Evolutionary conservation across 2,113 vertebrate genomes (phyloP), one percentile per base, ranked within the genome.

Genomic region (Upupa epops): DNA sequence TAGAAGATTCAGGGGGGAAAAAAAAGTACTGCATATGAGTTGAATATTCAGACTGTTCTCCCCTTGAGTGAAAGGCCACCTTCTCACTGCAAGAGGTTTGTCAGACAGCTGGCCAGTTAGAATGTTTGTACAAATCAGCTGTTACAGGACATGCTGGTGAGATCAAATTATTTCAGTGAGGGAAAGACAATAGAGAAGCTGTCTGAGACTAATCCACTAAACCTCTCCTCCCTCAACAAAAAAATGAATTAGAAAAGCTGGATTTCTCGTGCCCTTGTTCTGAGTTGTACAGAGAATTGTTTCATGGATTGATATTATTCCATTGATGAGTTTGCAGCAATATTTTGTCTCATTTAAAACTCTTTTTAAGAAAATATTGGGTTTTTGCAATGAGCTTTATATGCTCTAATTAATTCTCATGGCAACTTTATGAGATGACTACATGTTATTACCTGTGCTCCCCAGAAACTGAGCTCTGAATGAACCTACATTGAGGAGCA

Each of bases 191-290:
- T 28, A 26, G 3, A 72, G 29, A 76, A 22, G 4, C 10, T 2
- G 34, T 24, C 21, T 68, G 26, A 63, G 37, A 83, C 14, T 4
- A 75, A 32, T 5, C 3, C 8, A 26, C 5, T 59, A 12, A 68
- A 76, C 3, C 4, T 22, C 3, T 10, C 26, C 17, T 8, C 7
- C 0, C 4, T 2, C 5, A 1, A 5, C 9, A 3, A 31, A 5
- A 32, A 13, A 42, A 13, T 25, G 15, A 37, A n/a, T 10, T 74
- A 75, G 0, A n/a, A n/a, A n/a, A n/a, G n/a, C n/a, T n/a, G n/a
- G n/a, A 6, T 68, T 65, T 1, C 59, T 90, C 77, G n/a, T 79
- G 20, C 64, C 8, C 5, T 29, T 74, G 3, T 24, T 32, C 36
- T 72, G 37, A 24, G 48, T 75, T 75, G 21, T 74, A 73, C 51